Conservation (phyloP, 2,888 invertebrate genomes). For the Operophtera brumata region DNA sequence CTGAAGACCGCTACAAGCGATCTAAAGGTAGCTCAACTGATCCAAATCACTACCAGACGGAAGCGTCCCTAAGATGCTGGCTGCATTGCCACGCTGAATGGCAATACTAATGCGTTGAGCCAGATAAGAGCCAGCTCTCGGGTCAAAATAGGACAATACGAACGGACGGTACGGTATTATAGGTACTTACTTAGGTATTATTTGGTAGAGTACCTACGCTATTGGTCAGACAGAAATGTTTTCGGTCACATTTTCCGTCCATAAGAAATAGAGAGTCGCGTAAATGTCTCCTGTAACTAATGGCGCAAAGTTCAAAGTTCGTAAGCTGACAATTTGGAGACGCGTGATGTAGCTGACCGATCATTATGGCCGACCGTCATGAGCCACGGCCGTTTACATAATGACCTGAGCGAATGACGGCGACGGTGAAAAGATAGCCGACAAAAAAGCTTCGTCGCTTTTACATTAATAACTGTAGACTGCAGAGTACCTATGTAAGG, state of each 20-base stretch:
- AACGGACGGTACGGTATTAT: no score
- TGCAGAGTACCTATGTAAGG: background rate
- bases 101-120: no score
- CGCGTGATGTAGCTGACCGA: slow-evolving; percentile 51
- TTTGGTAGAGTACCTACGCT: no score
- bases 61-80: no score
- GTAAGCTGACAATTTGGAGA: slow-evolving; percentile 47
- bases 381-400: slow-evolving; percentile 54
- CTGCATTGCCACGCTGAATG: no score
- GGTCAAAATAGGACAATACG: no score
- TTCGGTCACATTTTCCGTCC: background rate
- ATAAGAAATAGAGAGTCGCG: background rate
- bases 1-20: no score
- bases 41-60: no score
- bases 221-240: no score
- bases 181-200: no score
- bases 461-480: slow-evolving; percentile 36
- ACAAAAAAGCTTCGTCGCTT: slow-evolving; percentile 40
- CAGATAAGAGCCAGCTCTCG: no score
- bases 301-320: slow-evolving; percentile 48
- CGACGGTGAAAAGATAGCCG: slow-evolving; percentile 50
- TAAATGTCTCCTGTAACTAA: slow-evolving; percentile 15
- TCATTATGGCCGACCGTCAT: slow-evolving; percentile 44
- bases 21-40: no score
- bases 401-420: slow-evolving; percentile 53